Evolutionary conservation across 2,113 vertebrate species (phyloP), one percentile per base, ranked within the genome.

Genomic region (Theristicus caerulescens): DNA sequence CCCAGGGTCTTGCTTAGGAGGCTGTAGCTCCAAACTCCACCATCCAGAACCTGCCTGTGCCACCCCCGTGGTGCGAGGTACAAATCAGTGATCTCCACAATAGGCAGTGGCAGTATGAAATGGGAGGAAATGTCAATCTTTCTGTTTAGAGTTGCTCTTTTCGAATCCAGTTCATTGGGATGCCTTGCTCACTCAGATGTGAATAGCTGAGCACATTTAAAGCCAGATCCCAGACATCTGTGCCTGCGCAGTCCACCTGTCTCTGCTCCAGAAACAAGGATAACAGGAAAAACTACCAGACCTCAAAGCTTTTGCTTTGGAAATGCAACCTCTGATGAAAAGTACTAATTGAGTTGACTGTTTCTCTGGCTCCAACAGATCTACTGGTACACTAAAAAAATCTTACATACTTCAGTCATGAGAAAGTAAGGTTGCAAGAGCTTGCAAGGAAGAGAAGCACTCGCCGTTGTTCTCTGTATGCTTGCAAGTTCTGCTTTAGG

Each of bases 151-250:
- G 32, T 74, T 78, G 20, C 42, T 96, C 27, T 64, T 90, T 89
- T 77, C 18, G 3, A 46, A 80, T 70, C 51, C 70, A 88, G 7
- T 77, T 86, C 51, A n/a, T 16, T 40, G 42, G 71, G 71, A 83
- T 86, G 64, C 71, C 71, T 71, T 82, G 54, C 67, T 91, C 64
- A 46, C 42, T 97, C n/a, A 38, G 34, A 82, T 62, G 40, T 74
- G 55, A 94, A 81, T n/a, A 91, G 72, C 90, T 22, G 21, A 94
- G 24, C 83, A 76, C n/a, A 70, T 94, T 93, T 79, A 84, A 76
- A 94, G 72, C 88, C 91, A 94, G 91, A 92, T 91, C 76, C 59
- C 88, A 86, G 86, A 66, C 83, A 94, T 70, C 88, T 88, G 94
- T 94, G 83, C 40, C 87, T 82, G 52, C 38, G 54, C 49, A 65